A percentile compares a stretch with the other conserved stretches of the same genome.
phyloP scores from a whole-genome alignment of 1,140 invertebrate species.

The Agrypnia vestita region DNA sequence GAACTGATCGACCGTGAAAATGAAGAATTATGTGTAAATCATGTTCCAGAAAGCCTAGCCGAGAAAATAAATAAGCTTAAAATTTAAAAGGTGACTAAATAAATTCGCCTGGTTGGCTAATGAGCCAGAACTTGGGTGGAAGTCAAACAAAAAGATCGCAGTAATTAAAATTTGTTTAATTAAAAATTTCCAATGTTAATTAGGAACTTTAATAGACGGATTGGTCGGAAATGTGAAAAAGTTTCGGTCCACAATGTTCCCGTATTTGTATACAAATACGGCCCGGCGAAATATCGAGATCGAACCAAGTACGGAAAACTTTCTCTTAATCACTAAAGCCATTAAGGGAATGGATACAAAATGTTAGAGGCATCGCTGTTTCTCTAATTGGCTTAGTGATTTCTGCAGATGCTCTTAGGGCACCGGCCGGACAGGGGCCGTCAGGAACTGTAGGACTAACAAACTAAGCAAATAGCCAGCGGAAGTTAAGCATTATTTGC shows the following conservation, averaged over 20 bases:
- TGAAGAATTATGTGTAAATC: too few species aligned
- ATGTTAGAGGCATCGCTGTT: conserved; percentile 35
- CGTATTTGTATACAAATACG: not conserved
- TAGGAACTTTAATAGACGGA: conserved; percentile 34
- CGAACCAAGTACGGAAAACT: conserved; percentile 30
- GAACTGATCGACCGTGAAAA: too few species aligned
- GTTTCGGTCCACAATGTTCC: conserved; percentile 6
- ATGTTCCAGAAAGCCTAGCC: too few species aligned
- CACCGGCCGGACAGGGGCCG: not conserved
- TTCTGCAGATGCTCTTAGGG: conserved; percentile 32
- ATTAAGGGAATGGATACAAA: conserved; percentile 56
- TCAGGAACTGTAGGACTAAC: too few species aligned
- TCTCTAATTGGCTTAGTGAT: conserved; percentile 52
- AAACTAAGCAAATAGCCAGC: too few species aligned
- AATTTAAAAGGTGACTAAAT: conserved; percentile 10
- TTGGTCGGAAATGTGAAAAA: conserved; percentile 16
- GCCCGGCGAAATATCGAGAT: conserved; percentile 13
- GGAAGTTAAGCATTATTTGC: too few species aligned
- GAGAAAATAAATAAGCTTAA: not conserved
- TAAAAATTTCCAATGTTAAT: conserved; percentile 41
- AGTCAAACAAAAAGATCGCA: not conserved
- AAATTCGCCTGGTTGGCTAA: conserved; percentile 19
- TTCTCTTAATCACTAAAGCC: conserved; percentile 56
- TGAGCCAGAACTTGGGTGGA: conserved; percentile 6
- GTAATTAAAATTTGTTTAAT: conserved; percentile 42